A percentile compares a stretch with the other conserved stretches of the same genome.
Evolutionary conservation across 2,797 vertebrate genomes (phyloP).

Genomic region (Hylomyscus alleni): DNA sequence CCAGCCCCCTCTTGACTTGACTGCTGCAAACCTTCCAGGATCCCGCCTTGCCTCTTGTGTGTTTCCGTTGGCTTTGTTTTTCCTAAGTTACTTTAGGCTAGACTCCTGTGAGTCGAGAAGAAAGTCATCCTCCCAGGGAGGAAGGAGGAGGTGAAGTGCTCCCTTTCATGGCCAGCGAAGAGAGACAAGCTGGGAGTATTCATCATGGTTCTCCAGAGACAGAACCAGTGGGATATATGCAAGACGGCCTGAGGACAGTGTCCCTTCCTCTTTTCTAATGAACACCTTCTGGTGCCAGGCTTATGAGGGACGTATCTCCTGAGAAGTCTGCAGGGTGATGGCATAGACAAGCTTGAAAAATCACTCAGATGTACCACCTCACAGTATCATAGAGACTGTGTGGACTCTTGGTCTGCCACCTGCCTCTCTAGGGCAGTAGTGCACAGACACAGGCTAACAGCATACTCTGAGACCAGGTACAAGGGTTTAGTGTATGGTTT

Average conservation of each 20-base stretch:
- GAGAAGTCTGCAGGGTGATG: not conserved
- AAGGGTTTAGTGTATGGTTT: not conserved
- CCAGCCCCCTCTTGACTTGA: not conserved
- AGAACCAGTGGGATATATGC: not conserved
- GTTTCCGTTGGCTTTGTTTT: slow-evolving; percentile 18
- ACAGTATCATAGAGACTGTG: not conserved
- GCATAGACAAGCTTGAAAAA: not conserved
- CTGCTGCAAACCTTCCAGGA: not conserved
- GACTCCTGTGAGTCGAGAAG: not conserved
- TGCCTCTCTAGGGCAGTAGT: not conserved
- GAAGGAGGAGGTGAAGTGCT: not conserved
- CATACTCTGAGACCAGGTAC: not conserved
- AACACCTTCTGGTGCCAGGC: not conserved
- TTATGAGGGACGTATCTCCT: not conserved
- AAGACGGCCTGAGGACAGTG: not conserved
- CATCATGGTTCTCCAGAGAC: not conserved
- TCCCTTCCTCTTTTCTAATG: not conserved
- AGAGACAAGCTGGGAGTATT: not conserved
- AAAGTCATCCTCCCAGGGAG: not conserved
- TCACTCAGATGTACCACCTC: not conserved
- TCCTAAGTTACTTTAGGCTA: not conserved
- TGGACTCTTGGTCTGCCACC: not conserved
- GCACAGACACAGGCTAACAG: not conserved
- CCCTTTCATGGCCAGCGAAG: not conserved
- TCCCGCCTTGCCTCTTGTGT: not conserved